These are phyloP conservation scores for Scomber scombrus DNA, from an alignment of 2,113 vertebrate genomes.

Conservation along the genomic window DNA sequence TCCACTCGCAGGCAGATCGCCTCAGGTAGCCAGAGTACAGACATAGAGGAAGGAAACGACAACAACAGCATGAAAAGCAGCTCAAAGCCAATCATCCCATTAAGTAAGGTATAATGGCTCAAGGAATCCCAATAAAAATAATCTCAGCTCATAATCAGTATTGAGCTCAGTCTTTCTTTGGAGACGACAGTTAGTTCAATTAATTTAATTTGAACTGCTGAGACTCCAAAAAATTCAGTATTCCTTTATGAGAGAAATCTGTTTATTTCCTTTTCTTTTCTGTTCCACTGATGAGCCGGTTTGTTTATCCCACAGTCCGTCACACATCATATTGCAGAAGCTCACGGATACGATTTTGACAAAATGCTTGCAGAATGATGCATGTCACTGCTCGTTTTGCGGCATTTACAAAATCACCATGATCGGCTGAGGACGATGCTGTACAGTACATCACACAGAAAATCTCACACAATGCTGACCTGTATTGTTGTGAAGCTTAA, in stretches of 20 bases:
- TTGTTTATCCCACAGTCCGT: not conserved
- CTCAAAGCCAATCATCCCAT: conserved; percentile 39
- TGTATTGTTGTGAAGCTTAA: not conserved
- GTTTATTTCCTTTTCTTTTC: not conserved
- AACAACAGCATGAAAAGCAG: conserved; percentile 21
- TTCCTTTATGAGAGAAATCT: not conserved
- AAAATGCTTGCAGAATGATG: not conserved
- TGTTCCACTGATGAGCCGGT: not conserved
- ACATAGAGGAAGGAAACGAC: conserved; percentile 17
- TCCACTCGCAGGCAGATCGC: conserved; percentile 42
- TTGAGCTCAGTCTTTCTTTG: not conserved
- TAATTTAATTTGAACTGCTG: not conserved
- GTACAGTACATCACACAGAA: not conserved
- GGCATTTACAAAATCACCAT: not conserved
- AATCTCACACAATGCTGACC: not conserved
- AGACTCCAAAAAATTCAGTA: not conserved
- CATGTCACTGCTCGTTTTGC: not conserved
- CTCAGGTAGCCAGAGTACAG: not conserved
- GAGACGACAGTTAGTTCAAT: not conserved
- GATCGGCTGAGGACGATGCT: not conserved
- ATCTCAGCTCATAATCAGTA: not conserved
- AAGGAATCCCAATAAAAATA: not conserved
- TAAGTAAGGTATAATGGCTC: conserved; percentile 66
- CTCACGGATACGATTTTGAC: not conserved
- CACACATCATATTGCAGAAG: not conserved